Conservation (phyloP, 2,113 vertebrate genomes). For the Stigmatopora argus region DNA sequence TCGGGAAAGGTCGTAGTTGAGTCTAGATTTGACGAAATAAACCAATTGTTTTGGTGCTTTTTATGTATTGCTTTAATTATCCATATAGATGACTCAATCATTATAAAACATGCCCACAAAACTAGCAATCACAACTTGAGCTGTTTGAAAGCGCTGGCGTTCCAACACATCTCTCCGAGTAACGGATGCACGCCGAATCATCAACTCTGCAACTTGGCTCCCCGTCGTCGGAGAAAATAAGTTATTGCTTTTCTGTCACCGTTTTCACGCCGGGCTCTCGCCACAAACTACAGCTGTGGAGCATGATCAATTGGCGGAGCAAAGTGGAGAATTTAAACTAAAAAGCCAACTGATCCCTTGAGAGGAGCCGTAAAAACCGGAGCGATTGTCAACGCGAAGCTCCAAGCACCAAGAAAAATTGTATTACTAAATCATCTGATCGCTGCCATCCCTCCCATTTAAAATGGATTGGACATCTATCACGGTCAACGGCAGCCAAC, state of each 20-base stretch:
- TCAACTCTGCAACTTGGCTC: neutral
- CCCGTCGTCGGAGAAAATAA: neutral
- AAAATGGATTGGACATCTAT: too few relatives aligned
- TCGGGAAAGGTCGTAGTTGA: neutral
- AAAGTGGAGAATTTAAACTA: slow-evolving; percentile 3
- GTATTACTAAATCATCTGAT: too few relatives aligned
- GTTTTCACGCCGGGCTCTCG: neutral
- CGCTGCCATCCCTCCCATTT: too few relatives aligned
- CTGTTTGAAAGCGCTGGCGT: neutral
- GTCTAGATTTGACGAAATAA: neutral
- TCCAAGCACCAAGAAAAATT: neutral
- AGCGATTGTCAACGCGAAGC: too few relatives aligned
- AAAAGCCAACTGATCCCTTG: neutral
- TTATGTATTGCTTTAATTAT: neutral
- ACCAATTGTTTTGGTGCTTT: neutral
- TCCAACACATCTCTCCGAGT: neutral
- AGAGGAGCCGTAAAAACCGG: neutral
- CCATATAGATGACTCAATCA: too few relatives aligned
- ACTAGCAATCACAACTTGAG: neutral
- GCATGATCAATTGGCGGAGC: slow-evolving; percentile 1
- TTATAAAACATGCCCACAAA: neutral
- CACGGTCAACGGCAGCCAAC: too few relatives aligned
- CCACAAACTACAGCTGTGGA: neutral
- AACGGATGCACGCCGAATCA: slow-evolving; percentile 1
- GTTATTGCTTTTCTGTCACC: slow-evolving; percentile 8